These are phyloP conservation scores for Pelochelys cantorii DNA, from an alignment of 2,797 vertebrate species.

Conservation along the genomic window DNA sequence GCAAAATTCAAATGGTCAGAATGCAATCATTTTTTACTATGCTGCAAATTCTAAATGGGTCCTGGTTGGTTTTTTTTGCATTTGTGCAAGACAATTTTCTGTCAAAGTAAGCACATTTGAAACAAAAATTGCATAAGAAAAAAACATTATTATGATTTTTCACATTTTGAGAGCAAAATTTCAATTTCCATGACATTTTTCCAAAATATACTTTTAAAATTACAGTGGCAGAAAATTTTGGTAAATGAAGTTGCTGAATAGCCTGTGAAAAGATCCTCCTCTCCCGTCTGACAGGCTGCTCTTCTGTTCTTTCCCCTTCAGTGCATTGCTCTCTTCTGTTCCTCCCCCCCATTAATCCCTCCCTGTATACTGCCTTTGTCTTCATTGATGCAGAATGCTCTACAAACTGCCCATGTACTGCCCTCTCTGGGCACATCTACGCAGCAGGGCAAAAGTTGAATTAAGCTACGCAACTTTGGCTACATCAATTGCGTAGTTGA, in stretches of 20 bases:
- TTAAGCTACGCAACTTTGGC: no score
- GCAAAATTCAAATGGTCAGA: neutral
- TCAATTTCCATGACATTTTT: neutral
- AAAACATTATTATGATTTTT: neutral
- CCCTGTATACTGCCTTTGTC: constrained; percentile 46
- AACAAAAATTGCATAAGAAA: neutral
- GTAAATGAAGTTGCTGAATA: neutral
- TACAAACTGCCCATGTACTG: constrained; percentile 10
- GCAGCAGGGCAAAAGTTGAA: no score
- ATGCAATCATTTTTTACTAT: neutral
- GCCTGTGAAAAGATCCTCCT: neutral
- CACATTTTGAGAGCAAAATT: neutral
- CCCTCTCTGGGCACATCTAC: neutral
- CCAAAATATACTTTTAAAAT: neutral
- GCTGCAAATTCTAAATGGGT: neutral
- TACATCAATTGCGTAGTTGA: no score
- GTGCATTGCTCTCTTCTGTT: neutral
- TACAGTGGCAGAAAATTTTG: neutral
- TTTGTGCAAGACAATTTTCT: neutral
- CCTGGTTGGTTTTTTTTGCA: neutral
- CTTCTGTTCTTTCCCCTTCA: neutral
- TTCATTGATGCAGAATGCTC: constrained; percentile 21
- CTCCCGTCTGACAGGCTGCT: neutral
- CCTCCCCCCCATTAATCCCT: constrained; percentile 8
- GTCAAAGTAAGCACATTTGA: neutral